phyloP scores from a whole-genome alignment of 1,140 invertebrate species.

The Rhyacophila brunnea region DNA sequence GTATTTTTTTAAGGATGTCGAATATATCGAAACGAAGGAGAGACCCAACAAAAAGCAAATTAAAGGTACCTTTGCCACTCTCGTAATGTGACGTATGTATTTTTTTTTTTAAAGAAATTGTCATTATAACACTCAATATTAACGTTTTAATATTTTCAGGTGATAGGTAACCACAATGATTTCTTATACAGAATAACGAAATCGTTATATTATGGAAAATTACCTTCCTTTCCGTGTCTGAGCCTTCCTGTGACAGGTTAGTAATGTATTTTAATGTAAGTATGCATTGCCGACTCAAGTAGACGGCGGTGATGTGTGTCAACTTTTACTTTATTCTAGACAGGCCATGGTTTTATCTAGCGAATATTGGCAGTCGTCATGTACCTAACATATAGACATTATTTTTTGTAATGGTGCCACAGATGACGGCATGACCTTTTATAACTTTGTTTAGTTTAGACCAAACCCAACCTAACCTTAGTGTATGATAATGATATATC shows the following conservation, averaged over 20 bases:
- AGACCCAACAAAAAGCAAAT: slow-evolving; percentile 11
- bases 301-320: too few species aligned
- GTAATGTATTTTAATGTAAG: too few species aligned
- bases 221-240: slow-evolving; percentile 67
- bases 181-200: slow-evolving; percentile 79
- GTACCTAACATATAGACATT: too few species aligned
- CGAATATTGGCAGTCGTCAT: too few species aligned
- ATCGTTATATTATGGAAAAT: slow-evolving; percentile 80
- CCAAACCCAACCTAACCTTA: too few species aligned
- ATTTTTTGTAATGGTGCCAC: too few species aligned
- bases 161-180: slow-evolving; percentile 66
- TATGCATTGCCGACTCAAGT: too few species aligned
- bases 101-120: background rate
- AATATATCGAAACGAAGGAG: slow-evolving; percentile 21
- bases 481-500: too few species aligned
- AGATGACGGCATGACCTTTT: too few species aligned
- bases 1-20: slow-evolving; percentile 3
- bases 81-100: slow-evolving; percentile 4
- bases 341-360: too few species aligned
- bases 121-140: background rate
- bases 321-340: too few species aligned
- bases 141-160: slow-evolving; percentile 52
- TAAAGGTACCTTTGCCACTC: background rate
- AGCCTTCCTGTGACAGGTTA: slow-evolving; percentile 79
- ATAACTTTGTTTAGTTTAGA: too few species aligned